phyloP scores from a whole-genome alignment of 2,797 vertebrate species.

The Myripristis murdjan region DNA sequence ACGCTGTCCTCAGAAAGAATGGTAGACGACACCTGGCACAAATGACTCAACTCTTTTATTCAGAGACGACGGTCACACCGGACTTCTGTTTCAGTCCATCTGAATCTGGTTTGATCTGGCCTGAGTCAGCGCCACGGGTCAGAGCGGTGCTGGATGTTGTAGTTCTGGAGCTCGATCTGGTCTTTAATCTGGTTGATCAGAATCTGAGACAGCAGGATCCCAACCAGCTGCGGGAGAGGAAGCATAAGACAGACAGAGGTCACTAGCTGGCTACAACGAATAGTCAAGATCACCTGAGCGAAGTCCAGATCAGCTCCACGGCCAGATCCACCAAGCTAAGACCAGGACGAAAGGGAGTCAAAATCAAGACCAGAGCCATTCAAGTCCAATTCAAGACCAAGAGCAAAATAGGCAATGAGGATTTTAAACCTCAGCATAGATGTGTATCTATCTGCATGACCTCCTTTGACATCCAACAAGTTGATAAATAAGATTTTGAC shows the following conservation, averaged over 20 bases:
- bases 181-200: slow-evolving; percentile 94
- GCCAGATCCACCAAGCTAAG: too few species aligned
- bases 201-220: slow-evolving; percentile 93
- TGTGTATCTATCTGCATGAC: too few species aligned
- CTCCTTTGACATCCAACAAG: too few species aligned
- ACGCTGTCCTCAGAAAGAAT: background rate
- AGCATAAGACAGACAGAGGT: slow-evolving; percentile 17
- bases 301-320: too few species aligned
- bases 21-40: slow-evolving; percentile 1
- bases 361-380: too few species aligned
- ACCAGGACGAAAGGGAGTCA: too few species aligned
- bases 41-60: background rate
- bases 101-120: background rate
- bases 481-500: too few species aligned
- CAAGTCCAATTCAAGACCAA: too few species aligned
- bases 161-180: slow-evolving; percentile 93
- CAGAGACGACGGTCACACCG: background rate
- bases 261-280: background rate
- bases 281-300: too few species aligned
- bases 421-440: too few species aligned
- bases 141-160: slow-evolving; percentile 87
- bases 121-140: slow-evolving; percentile 90
- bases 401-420: too few species aligned
- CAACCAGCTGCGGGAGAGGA: slow-evolving; percentile 88
- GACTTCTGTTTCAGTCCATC: background rate